Evolutionary conservation across 2,797 vertebrate species (phyloP), one percentile per base, ranked within the genome.

Genomic region (Gymnoscopelus braueri): DNA sequence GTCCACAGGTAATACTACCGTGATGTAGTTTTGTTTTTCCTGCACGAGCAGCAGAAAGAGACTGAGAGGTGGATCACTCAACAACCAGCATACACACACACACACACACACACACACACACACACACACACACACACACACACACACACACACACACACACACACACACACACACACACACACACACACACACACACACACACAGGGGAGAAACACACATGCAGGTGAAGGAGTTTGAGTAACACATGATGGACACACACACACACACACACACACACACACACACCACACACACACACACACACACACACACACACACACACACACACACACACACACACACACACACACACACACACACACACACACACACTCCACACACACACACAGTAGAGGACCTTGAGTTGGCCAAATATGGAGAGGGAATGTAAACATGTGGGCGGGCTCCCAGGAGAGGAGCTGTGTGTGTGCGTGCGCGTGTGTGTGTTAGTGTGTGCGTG

Each of bases 351-450:
- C 35, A 39, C 7, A 2, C 35, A 39, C 35, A 7, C 35, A 39
- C 35, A 7, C 35, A 39, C 7, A 7, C 35, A 8, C 35, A 7
- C 35, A 39, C 35, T 2, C 35, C 35, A 6, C 35, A 35, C 35
- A 35, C 35, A 50, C 35, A 72, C 73, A 74, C 60, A 58, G 81
- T 72, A 78, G 58, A 80, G 89, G 87, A 93, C 93, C 92, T 89
- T 87, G 89, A 78, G 84, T 83, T 78, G 63, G 73, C 88, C 93
- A 92, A 92, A 91, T 93, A 94, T 89, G 91, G 90, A 84, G 85
- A 80, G 29, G 91, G 93, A 95, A 94, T 93, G 93, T 96, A 95
- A 98, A 97, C 93, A 96, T 0, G 71, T 87, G 81, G 95, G 94
- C 84, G 93, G 93, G 87, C 64, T 78, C 65, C 44, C 47, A 74